These are phyloP conservation scores for Amphiduros pacificus DNA, from an alignment of 2,888 invertebrate genomes.

Conservation along the genomic window DNA sequence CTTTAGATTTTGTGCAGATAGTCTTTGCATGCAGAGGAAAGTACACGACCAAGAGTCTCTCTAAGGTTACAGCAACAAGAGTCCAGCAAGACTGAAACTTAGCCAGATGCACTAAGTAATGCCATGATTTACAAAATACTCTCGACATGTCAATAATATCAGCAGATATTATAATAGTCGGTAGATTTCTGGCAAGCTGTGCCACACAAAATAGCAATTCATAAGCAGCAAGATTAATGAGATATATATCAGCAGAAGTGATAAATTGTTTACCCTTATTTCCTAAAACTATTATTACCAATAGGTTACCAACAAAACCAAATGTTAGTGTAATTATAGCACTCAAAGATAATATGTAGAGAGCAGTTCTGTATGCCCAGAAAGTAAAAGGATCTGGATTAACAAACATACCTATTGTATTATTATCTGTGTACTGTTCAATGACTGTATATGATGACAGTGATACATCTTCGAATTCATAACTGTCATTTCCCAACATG, in stretches of 20 bases:
- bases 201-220: constrained; percentile 12
- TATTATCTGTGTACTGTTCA: no score
- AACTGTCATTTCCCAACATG: no score
- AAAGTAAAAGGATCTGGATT: no score
- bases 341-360: no score
- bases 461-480: no score
- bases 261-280: constrained; percentile 3
- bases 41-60: constrained; percentile 9
- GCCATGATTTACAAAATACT: constrained; percentile 14
- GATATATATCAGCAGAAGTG: constrained; percentile 12
- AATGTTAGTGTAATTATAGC: constrained; percentile 7
- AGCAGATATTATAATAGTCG: constrained; percentile 6
- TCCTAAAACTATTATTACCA: constrained; percentile 2
- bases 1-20: no score
- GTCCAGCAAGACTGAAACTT: constrained; percentile 20
- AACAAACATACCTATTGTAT: no score
- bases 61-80: constrained; percentile 16
- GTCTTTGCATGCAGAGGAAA: no score
- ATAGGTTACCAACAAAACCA: constrained; percentile 12
- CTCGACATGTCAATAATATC: constrained; percentile 6
- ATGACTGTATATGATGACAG: no score
- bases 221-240: constrained; percentile 11
- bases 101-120: constrained; percentile 17
- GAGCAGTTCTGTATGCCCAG: no score
- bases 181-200: constrained; percentile 13